Evolutionary conservation across 2,888 invertebrate genomes (phyloP).

Genomic region (Drosophila pseudotalamancana): DNA sequence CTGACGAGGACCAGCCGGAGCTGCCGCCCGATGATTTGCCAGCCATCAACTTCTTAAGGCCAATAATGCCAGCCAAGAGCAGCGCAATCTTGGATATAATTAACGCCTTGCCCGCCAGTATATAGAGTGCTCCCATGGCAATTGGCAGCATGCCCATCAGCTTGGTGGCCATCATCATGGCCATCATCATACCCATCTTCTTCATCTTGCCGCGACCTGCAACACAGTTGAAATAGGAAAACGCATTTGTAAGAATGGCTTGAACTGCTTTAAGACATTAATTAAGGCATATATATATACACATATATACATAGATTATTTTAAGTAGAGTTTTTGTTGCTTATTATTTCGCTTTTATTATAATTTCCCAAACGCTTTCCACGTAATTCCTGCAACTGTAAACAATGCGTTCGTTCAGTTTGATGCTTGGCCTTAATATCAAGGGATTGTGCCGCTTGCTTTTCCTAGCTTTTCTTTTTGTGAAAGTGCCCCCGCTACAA

Average conservation of each 20-base stretch:
- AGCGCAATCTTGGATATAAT: slow-evolving; percentile 92
- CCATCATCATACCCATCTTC: slow-evolving; percentile 95
- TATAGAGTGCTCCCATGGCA: slow-evolving; percentile 91
- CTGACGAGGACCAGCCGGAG: slow-evolving; percentile 80
- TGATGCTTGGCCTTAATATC: slow-evolving; percentile 13
- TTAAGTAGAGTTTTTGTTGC: too few relatives aligned
- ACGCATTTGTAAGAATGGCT: neutral
- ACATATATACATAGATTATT: neutral
- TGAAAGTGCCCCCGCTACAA: slow-evolving; percentile 52
- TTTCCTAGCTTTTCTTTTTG: slow-evolving; percentile 30
- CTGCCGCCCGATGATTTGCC: slow-evolving; percentile 87
- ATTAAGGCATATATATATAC: neutral
- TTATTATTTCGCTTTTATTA: neutral
- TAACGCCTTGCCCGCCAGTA: slow-evolving; percentile 93
- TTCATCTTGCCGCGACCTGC: slow-evolving; percentile 93
- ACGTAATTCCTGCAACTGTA: slow-evolving; percentile 16
- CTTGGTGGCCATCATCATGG: slow-evolving; percentile 93
- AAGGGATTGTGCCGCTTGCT: too few relatives aligned
- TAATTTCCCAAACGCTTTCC: slow-evolving; percentile 45
- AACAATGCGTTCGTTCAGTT: slow-evolving; percentile 32
- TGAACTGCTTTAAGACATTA: neutral
- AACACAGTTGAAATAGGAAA: slow-evolving; percentile 55
- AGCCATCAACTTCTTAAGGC: slow-evolving; percentile 91
- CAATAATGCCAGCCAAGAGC: slow-evolving; percentile 91
- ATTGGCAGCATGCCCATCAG: slow-evolving; percentile 92